Evolutionary conservation across 2,113 vertebrate genomes (phyloP), one percentile per base, ranked within the genome.

Genomic region (Sylvia atricapilla): DNA sequence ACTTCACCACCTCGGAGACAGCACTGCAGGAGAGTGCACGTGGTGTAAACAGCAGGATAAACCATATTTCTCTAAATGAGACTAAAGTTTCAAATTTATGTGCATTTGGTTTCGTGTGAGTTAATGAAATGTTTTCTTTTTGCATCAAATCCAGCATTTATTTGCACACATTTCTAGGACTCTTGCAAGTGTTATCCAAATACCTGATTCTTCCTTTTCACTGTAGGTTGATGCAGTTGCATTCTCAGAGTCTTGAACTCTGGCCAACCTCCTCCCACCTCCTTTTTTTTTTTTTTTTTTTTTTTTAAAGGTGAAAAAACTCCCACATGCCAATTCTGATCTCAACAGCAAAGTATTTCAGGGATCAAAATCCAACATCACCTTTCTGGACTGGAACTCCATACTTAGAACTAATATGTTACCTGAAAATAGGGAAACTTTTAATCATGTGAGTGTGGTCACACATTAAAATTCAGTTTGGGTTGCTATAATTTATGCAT

Each of bases 1-100:
- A 95, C 98, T 74, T 97, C 90, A 30, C 90, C 77, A 87, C 94
- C 95, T 53, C 96, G 97, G 93, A 97, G 92, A 58, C 93, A 97
- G 39, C 97, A 97, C 84, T 98, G 97, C 93, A 97, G 97, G 96
- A 97, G 97, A 93, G 94, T 30, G 3, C 98, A 98, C 22, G 95
- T 97, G 97, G 97, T 97, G 59, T 44, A 72, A 93, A 60, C 13
- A 72, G 60, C 47, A 87, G 87, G 70, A 24, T 44, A 30, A 72
- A 84, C 55, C 21, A 6, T 1, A 52, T 37, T 90, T 46, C 68
- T 82, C 6, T 23, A 76, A 83, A 73, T 30, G 62, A 76, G 44
- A 31, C 59, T 12, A 4, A n/a, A 62, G 44, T 56, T 91, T 72
- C 76, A 52, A 21, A 46, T 47, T 9, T 17, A 3, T 0, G 2